These are phyloP conservation scores for Oreotrochilus melanogaster DNA, from an alignment of 2,113 vertebrate species.

Conservation along the genomic window DNA sequence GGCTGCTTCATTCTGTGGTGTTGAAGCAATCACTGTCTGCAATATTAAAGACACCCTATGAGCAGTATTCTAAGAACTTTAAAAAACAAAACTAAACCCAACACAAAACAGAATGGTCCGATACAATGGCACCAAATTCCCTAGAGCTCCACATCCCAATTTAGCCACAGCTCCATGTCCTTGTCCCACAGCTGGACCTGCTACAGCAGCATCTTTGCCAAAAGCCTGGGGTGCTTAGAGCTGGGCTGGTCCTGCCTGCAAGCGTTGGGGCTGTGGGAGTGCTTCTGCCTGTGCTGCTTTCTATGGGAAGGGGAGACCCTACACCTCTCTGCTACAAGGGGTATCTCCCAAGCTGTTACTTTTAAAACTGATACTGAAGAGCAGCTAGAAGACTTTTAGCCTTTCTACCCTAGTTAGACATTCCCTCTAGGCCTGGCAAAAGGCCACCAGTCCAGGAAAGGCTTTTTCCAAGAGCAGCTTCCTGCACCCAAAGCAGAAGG, in stretches of 20 bases:
- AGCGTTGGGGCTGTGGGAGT: not conserved
- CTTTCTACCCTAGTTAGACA: not conserved
- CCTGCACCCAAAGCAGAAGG: not conserved
- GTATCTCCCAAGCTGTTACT: not conserved
- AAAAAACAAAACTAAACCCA: not conserved
- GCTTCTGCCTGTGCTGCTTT: accelerated
- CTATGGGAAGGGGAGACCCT: not conserved
- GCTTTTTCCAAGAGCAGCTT: not conserved
- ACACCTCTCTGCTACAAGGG: not conserved
- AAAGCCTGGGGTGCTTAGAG: not conserved
- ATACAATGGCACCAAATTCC: not conserved
- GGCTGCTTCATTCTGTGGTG: not conserved
- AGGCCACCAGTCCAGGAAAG: not conserved
- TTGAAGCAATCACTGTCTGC: not conserved
- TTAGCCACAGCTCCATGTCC: not conserved
- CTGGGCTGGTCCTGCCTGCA: not conserved
- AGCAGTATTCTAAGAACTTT: not conserved
- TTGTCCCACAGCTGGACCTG: not conserved
- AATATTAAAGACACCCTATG: not conserved
- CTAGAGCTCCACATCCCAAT: no score
- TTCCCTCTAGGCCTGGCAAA: not conserved
- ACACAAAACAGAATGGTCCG: not conserved
- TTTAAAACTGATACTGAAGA: not conserved
- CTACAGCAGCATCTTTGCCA: not conserved
- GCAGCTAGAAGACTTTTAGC: not conserved